A percentile compares a stretch with the other conserved stretches of the same genome.
These are phyloP conservation scores for Ophiodon elongatus DNA, from an alignment of 2,113 vertebrate species.

Conservation along the genomic window DNA sequence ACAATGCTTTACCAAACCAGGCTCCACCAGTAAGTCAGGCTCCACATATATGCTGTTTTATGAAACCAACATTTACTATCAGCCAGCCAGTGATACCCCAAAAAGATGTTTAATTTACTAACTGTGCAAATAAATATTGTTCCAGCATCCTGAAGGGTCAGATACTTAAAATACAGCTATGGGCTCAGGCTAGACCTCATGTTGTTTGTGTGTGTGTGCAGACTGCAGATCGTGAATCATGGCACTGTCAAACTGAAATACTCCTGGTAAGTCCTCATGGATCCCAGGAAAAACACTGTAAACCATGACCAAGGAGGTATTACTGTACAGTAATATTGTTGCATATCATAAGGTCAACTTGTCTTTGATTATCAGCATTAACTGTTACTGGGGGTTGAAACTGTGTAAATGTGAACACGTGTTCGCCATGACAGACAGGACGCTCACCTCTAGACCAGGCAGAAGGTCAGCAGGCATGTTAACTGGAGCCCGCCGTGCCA, in stretches of 20 bases:
- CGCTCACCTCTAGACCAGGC: constrained; percentile 31
- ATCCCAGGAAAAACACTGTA: constrained; percentile 51
- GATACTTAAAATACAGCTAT: constrained; percentile 51
- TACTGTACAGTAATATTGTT: background rate
- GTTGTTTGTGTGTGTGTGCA: constrained; percentile 33
- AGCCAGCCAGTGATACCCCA: background rate
- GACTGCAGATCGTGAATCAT: constrained; percentile 83
- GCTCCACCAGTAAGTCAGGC: constrained; percentile 85
- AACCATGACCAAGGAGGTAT: constrained; percentile 68
- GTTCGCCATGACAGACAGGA: constrained; percentile 24
- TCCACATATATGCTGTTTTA: no score
- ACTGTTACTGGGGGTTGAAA: background rate
- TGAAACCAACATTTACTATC: background rate
- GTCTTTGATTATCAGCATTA: background rate
- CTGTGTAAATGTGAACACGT: background rate
- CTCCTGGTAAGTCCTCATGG: constrained; percentile 80
- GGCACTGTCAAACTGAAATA: constrained; percentile 87
- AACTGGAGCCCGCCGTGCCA: constrained; percentile 44
- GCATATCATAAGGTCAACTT: background rate
- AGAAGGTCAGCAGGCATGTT: constrained; percentile 35
- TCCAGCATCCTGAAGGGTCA: background rate
- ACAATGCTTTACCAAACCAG: constrained; percentile 89
- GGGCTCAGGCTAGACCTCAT: no score
- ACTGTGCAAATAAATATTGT: background rate
- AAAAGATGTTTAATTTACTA: background rate